Evolutionary conservation across 30 jellyfish, hydroid and myxozoan genomes (phyloP), one percentile per base, ranked within the genome.

Genomic region (Aurelia aurita complex sp. Pacific): DNA sequence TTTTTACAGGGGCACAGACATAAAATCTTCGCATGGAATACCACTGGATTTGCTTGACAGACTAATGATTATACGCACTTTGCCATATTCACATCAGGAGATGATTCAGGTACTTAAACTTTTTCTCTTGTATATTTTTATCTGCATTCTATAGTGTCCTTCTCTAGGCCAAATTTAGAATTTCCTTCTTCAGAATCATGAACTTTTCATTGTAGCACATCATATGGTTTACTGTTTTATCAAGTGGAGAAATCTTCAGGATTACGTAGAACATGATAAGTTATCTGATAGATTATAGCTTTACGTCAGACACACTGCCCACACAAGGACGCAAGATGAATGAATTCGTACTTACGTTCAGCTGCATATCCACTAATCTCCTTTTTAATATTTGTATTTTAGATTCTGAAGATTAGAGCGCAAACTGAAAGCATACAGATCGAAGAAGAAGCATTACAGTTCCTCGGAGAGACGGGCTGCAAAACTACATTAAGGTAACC

Each of bases 41-140:
- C 99, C 99, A 10, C 77, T 89, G 79, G 99, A 95, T 86, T 72
- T 95, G 79, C 95, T 95, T 11, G 99, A 95, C 81, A 82, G 99
- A 3, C 70, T 95, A 9, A 90, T 91, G 97, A 95, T 95, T 34
- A 85, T 95, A 29, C 91, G 97, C 51, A 94, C 99, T 10, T 83
- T 89, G 97, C 97, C 99, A 19, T 94, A 88, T 65, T 78, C 99
- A 5, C 94, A 87, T 19, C 90, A 89, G 61, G 99, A 94, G 79
- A 74, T 80, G 85, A 76, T 79, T n/a, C 99, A 94, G 92, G 97
- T 90, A 63, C 18, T 34, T 32, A 5, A 9, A 46, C 29, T 0
- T 23, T 23, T 23, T 23, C 29, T 23, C 29, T 23, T 23, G 29
- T 23, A 23, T 23, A 23, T 23, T 23, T 23, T 23, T 23, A 23